Evolutionary conservation across 2,888 invertebrate genomes (phyloP), one percentile per base, ranked within the genome.

Genomic region (Parthenolecanium corni): DNA sequence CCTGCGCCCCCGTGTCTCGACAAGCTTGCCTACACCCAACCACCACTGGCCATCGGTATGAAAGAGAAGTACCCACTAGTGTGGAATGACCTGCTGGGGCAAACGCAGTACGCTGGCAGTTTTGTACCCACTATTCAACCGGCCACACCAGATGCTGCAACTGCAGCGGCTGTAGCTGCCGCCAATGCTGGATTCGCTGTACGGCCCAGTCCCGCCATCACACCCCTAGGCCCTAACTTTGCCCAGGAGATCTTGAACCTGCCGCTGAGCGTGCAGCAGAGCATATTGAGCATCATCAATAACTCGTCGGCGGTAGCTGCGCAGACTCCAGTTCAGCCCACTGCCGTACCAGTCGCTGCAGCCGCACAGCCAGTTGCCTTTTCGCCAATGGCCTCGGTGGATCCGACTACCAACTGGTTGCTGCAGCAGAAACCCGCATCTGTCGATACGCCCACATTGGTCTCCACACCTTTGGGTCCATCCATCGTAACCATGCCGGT

Each of bases 241-340:
- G 18, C 52, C 20, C 62, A 53, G 21, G 63, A 63, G 5, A 20
- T 63, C 1, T 36, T 63, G n/a, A 63, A 54, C n/a, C 24, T 52
- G n/a, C 52, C 52, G 24, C 23, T 57, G 12, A 73, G 73, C 40
- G 65, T 74, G 42, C 73, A 72, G 61, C 71, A 71, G 54, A 71
- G 71, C 9, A 67, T 74, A 46, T 71, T 69, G 56, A 71, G 71
- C 12, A 66, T 73, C 21, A 67, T 73, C 42, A 71, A 68, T 65
- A 73, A 73, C 67, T 71, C 44, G 40, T 31, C 62, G 24, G 23
- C 3, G n/a, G 36, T 12, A 4, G 18, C 57, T 1, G 44, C 25
- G 2, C n/a, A 31, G 11, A 44, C 46, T 12, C 57, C n/a, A 24
- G 25, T 46, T 12, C 31, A 31, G 11, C 11, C 14, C 3, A 3